Evolutionary conservation across 2,113 vertebrate species (phyloP), one percentile per base, ranked within the genome.

Genomic region (Pycnonotus jocosus): DNA sequence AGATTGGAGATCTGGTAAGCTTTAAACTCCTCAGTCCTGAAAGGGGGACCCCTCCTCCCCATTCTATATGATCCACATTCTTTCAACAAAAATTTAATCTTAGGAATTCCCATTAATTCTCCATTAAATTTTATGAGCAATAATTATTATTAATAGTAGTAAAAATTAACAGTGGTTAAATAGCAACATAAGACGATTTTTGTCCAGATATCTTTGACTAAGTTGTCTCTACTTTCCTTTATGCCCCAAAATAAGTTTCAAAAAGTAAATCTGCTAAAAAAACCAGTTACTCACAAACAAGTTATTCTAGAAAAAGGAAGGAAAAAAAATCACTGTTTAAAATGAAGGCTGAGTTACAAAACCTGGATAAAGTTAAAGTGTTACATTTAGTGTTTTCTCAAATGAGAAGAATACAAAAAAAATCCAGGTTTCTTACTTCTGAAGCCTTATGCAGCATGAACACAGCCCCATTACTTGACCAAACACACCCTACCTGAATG

Each of bases 401-500:
- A 87, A 60, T 8, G 9, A 51, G 83, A 85, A 64, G n/a, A 23
- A 9, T 27, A 61, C 18, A 16, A 77, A 82, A n/a, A 82, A 82
- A 47, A 66, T 42, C 3, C 38, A 9, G 16, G 18, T 2, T 27
- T 15, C 8, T 77, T 48, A 30, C 44, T 84, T 81, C 61, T 57
- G 54, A 79, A 68, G 57, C 22, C 11, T 60, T 69, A 86, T 2
- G 8, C 24, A 47, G 44, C 4, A 12, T 12, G 21, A 79, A 58
- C 1, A 3, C 0, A 71, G 58, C 3, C 22, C 31, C 7, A 11
- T 37, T n/a, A 28, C 40, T 69, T 84, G 27, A 83, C 33, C 15
- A 30, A 92, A 42, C 15, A 44, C 21, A 24, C 87, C 96, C 96
- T 96, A 99, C 99, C 98, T 99, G 99, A 96, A 99, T 98, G 97